Conservation (phyloP, 1,140 invertebrate species). For the Penaeus chinensis region DNA sequence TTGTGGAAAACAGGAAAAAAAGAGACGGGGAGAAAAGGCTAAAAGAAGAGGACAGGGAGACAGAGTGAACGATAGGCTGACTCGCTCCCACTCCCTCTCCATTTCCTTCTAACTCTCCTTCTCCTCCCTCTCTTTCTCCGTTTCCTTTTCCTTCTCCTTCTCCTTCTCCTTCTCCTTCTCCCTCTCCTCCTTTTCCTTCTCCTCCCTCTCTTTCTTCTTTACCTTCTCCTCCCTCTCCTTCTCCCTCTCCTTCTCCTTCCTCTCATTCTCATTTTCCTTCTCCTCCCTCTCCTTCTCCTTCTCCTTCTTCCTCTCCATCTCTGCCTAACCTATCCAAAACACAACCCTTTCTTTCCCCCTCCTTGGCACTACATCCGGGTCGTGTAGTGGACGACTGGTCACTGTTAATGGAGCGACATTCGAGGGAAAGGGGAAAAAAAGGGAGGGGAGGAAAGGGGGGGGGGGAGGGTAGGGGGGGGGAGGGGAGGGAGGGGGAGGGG, state of each 20-base stretch:
- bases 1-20: too few relatives aligned
- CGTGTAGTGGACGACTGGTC: too few relatives aligned
- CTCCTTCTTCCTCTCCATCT: background rate
- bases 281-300: background rate
- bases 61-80: too few relatives aligned
- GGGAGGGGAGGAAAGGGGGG: too few relatives aligned
- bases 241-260: slow-evolving; percentile 8
- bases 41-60: too few relatives aligned
- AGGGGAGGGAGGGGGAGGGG: background rate
- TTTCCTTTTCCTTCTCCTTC: slow-evolving; percentile 8
- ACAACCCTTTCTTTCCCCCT: background rate
- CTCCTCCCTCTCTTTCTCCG: background rate
- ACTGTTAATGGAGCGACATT: too few relatives aligned
- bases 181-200: slow-evolving; percentile 9
- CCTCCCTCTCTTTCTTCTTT: slow-evolving; percentile 9
- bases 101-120: too few relatives aligned
- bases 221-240: slow-evolving; percentile 2
- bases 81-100: too few relatives aligned
- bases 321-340: background rate
- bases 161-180: slow-evolving; percentile 8
- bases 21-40: too few relatives aligned
- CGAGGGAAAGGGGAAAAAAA: too few relatives aligned
- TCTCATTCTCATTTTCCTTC: background rate
- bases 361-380: too few relatives aligned
- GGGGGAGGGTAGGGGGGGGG: background rate